These are phyloP conservation scores for Diplazon laetatorius DNA, from an alignment of 2,888 invertebrate genomes.

Conservation along the genomic window DNA sequence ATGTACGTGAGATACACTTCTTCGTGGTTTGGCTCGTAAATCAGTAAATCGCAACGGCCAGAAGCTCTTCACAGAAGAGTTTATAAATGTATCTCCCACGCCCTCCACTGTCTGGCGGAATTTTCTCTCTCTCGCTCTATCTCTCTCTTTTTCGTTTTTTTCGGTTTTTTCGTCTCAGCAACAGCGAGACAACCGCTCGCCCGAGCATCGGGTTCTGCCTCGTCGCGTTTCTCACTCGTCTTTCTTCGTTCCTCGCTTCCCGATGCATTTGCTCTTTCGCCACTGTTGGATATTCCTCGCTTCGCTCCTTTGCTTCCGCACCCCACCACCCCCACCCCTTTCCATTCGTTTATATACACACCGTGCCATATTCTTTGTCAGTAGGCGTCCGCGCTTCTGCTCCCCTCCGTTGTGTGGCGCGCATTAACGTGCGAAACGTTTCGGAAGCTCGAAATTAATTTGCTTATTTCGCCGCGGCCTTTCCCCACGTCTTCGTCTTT, in stretches of 20 bases:
- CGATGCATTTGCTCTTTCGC: constrained; percentile 52
- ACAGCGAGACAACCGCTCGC: not conserved
- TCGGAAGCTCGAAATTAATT: constrained; percentile 73
- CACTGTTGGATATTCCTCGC: constrained; percentile 58
- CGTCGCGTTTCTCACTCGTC: constrained; percentile 20
- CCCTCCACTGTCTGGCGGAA: constrained; percentile 76
- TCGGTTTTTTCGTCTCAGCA: too few species aligned
- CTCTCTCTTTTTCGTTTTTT: too few species aligned
- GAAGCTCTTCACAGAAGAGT: constrained; percentile 72
- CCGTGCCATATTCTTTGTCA: constrained; percentile 41
- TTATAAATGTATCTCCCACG: constrained; percentile 81
- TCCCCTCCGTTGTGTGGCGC: constrained; percentile 58
- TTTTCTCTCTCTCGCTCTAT: constrained; percentile 45
- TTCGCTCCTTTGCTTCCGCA: constrained; percentile 71
- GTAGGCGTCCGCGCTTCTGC: constrained; percentile 38
- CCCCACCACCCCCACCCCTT: too few species aligned
- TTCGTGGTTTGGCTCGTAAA: constrained; percentile 70
- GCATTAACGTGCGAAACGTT: constrained; percentile 71
- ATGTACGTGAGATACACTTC: constrained; percentile 33
- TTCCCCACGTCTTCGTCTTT: constrained; percentile 47
- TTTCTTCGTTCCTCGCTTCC: constrained; percentile 21
- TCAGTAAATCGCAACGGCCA: constrained; percentile 69
- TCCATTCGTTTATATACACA: constrained; percentile 43
- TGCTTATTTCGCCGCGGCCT: constrained; percentile 69
- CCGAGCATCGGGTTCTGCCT: not conserved